Conservation (phyloP, 2,888 invertebrate species). For the Chalcosyrphus nemorum region DNA sequence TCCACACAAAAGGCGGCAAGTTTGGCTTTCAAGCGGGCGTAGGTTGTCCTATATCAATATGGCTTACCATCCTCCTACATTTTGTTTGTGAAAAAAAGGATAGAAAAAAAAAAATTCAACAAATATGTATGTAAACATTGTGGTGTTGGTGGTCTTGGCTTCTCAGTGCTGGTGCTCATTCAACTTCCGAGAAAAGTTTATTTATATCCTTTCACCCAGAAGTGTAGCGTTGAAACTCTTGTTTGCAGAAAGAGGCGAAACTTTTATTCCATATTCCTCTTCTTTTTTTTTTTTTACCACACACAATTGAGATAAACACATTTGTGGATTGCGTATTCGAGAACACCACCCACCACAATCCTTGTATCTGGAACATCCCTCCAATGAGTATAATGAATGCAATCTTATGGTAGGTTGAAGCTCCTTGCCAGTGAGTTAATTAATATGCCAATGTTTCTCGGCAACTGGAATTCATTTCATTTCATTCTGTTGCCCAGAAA, state of each 20-base stretch:
- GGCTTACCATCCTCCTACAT: neutral
- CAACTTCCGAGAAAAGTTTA: constrained; percentile 52
- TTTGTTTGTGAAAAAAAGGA: neutral
- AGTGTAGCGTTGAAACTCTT: constrained; percentile 8
- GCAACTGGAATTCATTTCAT: constrained; percentile 62
- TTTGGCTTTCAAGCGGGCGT: neutral
- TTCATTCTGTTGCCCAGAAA: constrained; percentile 22
- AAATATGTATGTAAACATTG: constrained; percentile 56
- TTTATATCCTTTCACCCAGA: constrained; percentile 32
- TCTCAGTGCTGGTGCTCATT: constrained; percentile 47
- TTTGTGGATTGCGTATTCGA: constrained; percentile 61
- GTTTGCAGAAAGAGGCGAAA: constrained; percentile 26
- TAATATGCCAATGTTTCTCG: constrained; percentile 70
- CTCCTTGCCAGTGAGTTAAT: constrained; percentile 58
- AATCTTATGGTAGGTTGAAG: constrained; percentile 55
- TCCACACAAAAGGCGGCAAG: constrained; percentile 28
- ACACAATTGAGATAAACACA: constrained; percentile 67
- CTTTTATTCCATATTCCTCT: neutral
- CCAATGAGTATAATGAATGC: constrained; percentile 57
- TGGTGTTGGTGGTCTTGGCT: constrained; percentile 38
- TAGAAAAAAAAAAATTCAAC: constrained; percentile 7
- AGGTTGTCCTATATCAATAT: neutral
- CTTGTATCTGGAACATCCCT: constrained; percentile 6
- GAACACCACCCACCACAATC: constrained; percentile 32
- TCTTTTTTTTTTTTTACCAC: constrained; percentile 31